phyloP scores from a whole-genome alignment of 2,888 invertebrate genomes.

The Catonia carolina region DNA sequence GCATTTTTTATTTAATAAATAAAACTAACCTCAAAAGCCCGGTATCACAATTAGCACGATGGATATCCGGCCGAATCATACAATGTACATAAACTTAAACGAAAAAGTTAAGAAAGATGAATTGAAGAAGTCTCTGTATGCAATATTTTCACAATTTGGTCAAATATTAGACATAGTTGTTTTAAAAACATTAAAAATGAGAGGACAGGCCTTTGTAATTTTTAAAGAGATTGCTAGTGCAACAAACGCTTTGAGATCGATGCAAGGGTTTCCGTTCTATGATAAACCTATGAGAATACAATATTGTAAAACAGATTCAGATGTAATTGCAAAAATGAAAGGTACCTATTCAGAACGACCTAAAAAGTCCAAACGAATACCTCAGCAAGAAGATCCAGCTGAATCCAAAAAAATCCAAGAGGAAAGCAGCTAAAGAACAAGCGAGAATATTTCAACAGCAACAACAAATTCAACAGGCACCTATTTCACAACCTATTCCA shows the following conservation, averaged over 20 bases:
- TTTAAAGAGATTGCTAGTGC: conserved; percentile 96
- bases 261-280: conserved; percentile 99
- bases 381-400: conserved; percentile 48
- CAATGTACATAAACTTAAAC: conserved; percentile 97
- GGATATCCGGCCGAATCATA: conserved; percentile 95
- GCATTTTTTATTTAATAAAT: no score
- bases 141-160: conserved; percentile 99
- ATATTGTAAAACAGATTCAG: conserved; percentile 90
- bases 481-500: conserved; percentile 18
- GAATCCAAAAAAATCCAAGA: conserved; percentile 52
- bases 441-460: conserved; percentile 43
- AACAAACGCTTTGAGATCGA: conserved; percentile 91
- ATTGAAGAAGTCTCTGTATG: conserved; percentile 94
- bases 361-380: conserved; percentile 66
- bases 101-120: conserved; percentile 96
- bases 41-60: conserved; percentile 43
- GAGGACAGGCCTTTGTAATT: conserved; percentile 99
- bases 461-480: conserved; percentile 28
- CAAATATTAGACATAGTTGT: conserved; percentile 97
- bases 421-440: conserved; percentile 65
- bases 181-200: conserved; percentile 91
- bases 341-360: conserved; percentile 95
- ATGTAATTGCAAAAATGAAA: conserved; percentile 93
- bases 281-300: conserved; percentile 99
- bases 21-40: no score